phyloP scores from a whole-genome alignment of 2,888 invertebrate genomes.

The Drosophila lacicola region DNA sequence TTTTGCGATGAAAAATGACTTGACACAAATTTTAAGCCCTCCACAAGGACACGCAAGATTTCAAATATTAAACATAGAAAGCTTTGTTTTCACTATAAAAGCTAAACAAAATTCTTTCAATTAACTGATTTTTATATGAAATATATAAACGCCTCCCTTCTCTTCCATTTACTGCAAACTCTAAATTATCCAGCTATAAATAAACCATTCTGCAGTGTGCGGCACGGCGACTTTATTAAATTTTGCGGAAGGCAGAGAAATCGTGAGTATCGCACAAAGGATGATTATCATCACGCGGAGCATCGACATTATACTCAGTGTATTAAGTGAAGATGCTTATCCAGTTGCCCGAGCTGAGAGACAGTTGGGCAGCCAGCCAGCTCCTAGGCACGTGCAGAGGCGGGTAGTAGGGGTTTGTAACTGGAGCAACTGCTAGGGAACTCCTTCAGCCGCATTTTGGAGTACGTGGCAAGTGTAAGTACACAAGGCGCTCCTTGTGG shows the following conservation, averaged over 20 bases:
- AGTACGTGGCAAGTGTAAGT: conserved; percentile 65
- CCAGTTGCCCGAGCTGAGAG: conserved; percentile 37
- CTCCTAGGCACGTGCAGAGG: conserved; percentile 30
- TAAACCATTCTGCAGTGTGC: conserved; percentile 32
- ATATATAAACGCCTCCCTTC: neutral
- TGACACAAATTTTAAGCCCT: too few species aligned
- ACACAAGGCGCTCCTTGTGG: conserved; percentile 26
- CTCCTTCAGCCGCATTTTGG: conserved; percentile 28
- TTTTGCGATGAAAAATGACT: too few species aligned
- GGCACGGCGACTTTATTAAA: conserved; percentile 70
- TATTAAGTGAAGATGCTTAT: conserved; percentile 80
- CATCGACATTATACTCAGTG: conserved; percentile 77
- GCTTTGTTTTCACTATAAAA: too few species aligned
- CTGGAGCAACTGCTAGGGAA: conserved; percentile 11
- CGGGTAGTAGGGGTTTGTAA: conserved; percentile 1
- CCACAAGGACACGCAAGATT: too few species aligned
- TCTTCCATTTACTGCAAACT: conserved; percentile 11
- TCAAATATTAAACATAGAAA: too few species aligned
- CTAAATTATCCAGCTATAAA: conserved; percentile 27
- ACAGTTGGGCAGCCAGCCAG: conserved; percentile 39
- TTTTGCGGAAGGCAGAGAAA: conserved; percentile 46
- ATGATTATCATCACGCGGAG: conserved; percentile 73
- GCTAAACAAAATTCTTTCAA: neutral
- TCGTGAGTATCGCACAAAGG: conserved; percentile 60
- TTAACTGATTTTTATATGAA: neutral